Conservation (phyloP, 1,140 invertebrate species). For the Antheraea pernyi region DNA sequence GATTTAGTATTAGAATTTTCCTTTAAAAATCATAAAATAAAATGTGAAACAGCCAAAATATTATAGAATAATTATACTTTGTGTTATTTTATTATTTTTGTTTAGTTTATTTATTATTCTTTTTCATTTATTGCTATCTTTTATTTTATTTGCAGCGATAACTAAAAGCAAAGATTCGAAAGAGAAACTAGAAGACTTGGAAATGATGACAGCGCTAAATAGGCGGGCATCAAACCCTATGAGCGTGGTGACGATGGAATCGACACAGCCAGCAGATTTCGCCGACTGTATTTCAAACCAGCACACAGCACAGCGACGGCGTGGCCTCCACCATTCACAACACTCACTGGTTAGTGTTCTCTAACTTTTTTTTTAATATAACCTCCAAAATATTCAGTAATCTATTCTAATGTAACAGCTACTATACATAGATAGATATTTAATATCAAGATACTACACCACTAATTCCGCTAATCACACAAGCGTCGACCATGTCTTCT, state of each 20-base stretch:
- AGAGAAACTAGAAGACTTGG: conserved; percentile 70
- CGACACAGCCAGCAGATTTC: conserved; percentile 60
- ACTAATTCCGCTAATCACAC: too few species aligned
- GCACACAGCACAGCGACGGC: conserved; percentile 65
- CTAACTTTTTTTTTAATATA: neutral
- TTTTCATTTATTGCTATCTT: neutral
- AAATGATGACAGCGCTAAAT: conserved; percentile 72
- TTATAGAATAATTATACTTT: too few species aligned
- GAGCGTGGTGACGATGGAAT: conserved; percentile 66
- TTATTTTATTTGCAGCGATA: conserved; percentile 55
- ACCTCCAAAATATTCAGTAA: too few species aligned
- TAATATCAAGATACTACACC: too few species aligned
- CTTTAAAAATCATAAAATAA: too few species aligned
- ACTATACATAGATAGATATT: too few species aligned
- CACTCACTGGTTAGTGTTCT: conserved; percentile 49
- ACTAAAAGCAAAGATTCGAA: conserved; percentile 72
- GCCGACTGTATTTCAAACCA: conserved; percentile 75
- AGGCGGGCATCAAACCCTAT: conserved; percentile 61
- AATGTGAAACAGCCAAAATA: too few species aligned
- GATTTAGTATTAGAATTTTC: too few species aligned
- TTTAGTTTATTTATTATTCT: too few species aligned
- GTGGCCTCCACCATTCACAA: conserved; percentile 55
- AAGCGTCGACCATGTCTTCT: too few species aligned
- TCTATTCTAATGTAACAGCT: too few species aligned
- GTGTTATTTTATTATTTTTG: too few species aligned